Percentiles rank a stretch among this genome's conserved stretches.
These are phyloP conservation scores for Enoplolaimus lenunculus DNA, from an alignment of 2,888 invertebrate genomes.

Conservation along the genomic window DNA sequence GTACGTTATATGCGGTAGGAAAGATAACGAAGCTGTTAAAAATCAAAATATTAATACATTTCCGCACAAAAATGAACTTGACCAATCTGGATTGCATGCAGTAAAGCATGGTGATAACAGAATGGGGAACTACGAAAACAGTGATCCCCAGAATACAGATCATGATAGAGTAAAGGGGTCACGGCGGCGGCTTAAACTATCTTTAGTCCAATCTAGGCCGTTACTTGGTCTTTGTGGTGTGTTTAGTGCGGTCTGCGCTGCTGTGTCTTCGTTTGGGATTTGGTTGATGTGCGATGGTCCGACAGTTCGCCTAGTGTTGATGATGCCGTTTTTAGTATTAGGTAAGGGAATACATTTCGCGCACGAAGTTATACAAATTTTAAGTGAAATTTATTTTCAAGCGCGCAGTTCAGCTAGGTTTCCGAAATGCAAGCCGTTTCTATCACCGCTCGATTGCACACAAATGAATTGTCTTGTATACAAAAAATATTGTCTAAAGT, in stretches of 20 bases:
- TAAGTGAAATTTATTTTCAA: too few relatives aligned
- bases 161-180: too few relatives aligned
- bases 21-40: neutral
- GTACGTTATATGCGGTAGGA: too few relatives aligned
- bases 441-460: too few relatives aligned
- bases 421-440: too few relatives aligned
- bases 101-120: neutral
- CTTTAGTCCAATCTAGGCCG: neutral
- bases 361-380: too few relatives aligned
- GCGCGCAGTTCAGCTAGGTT: too few relatives aligned
- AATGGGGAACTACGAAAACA: neutral
- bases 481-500: too few relatives aligned
- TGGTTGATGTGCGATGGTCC: neutral
- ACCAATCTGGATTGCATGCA: neutral
- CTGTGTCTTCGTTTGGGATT: neutral
- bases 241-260: neutral
- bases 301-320: neutral
- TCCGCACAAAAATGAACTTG: neutral
- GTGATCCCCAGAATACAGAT: too few relatives aligned
- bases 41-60: too few relatives aligned
- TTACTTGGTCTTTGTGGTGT: neutral
- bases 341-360: too few relatives aligned
- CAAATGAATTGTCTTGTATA: too few relatives aligned
- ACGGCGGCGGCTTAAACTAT: neutral
- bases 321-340: neutral